phyloP scores from a whole-genome alignment of 2,888 invertebrate species.

The Hydraecia micacea region DNA sequence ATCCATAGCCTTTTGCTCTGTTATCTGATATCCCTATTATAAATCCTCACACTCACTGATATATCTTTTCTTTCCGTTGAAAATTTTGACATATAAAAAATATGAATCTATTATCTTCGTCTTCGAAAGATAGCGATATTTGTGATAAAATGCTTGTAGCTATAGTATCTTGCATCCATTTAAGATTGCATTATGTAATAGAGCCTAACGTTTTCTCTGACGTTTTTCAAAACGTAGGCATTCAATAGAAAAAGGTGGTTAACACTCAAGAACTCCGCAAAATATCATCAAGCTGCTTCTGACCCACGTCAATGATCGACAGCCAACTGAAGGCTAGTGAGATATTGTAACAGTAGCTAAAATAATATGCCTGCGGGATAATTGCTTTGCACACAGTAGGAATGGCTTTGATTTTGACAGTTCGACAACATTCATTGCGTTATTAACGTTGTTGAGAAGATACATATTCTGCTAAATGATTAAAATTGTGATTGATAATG shows the following conservation, averaged over 20 bases:
- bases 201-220: neutral
- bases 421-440: neutral
- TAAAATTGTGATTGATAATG: neutral
- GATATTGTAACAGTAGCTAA: neutral
- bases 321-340: neutral
- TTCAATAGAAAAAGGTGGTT: neutral
- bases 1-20: neutral
- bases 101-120: slow-evolving; percentile 27
- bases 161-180: neutral
- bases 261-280: neutral
- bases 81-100: slow-evolving; percentile 12
- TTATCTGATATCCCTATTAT: neutral
- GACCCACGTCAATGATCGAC: neutral
- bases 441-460: too few relatives aligned
- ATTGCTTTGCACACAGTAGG: neutral
- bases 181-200: slow-evolving; percentile 12
- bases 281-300: neutral
- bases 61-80: slow-evolving; percentile 16
- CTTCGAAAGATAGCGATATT: slow-evolving; percentile 15
- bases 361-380: too few relatives aligned
- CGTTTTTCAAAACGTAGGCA: neutral
- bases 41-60: neutral
- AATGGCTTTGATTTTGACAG: neutral
- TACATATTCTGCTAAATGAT: too few relatives aligned
- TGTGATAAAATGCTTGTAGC: slow-evolving; percentile 15